Base-by-base conservation (phyloP, 2,888 invertebrate genomes). In the Hipparchia sbordonii region DNA sequence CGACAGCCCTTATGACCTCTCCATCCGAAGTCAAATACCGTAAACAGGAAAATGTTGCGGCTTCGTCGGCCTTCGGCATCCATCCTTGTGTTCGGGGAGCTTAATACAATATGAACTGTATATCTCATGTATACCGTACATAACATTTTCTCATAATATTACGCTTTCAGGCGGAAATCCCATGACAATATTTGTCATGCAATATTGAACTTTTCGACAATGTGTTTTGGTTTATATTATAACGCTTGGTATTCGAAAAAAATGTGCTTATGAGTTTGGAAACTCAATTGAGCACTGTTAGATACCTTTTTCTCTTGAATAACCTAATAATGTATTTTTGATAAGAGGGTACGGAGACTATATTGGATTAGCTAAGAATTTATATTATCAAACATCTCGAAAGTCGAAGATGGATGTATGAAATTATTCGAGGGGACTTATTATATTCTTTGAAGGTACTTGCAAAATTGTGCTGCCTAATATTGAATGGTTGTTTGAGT, bases 31-130 rank as follows among this genome's bases (percentile, higher is more conserved):
- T 60, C 79, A 80, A 81, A 82, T 82, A 82, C 80, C 80, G 83
- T 85, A 84, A 87, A 87, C 87, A 87, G 86, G 87, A 87, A 88
- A 87, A 87, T 79, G 81, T 80, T 72, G 79, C 78, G 79, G 80
- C 81, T 80, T 79, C 74, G 75, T 67, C 67, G 72, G 72, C 76
- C 67, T 73, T 77, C 71, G 68, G 54, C 70, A 68, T 59, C 63
- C 59, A 52, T 62, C 70, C 54, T 70, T 23, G 10, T 33, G 51
- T 56, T 63, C 57, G 72, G 56, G 61, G 12, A 51, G 51, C 69
- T 52, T 70, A 52, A 45, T 52, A 52, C 62, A 62, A 45, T 70
- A 65, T 33, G 46, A 62, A n/a, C 56, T 45, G 45, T 46, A 56
- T 57, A 48, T n/a, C 7, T 56, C 4, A 45, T 45, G 12, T 33